Conservation (phyloP, 2,888 invertebrate genomes). For the Tinea pellionella region DNA sequence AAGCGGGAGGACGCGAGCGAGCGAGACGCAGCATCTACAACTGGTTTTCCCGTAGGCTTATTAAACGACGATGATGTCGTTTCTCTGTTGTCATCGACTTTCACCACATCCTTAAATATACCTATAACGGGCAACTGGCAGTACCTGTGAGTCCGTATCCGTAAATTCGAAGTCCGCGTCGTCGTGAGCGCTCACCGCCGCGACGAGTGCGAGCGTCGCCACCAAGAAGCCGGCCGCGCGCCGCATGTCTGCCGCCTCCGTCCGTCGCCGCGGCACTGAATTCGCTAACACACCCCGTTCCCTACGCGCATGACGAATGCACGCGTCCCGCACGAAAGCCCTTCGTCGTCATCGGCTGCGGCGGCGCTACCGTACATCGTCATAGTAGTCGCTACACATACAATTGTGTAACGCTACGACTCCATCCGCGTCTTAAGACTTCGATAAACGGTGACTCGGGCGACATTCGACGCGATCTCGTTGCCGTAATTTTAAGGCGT, state of each 20-base stretch:
- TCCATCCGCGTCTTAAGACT: too few species aligned
- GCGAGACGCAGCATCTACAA: not conserved
- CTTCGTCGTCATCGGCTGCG: too few species aligned
- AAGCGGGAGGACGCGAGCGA: not conserved
- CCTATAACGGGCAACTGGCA: too few species aligned
- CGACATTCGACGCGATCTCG: too few species aligned
- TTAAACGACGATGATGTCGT: too few species aligned
- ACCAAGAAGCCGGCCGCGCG: slow-evolving; percentile 22
- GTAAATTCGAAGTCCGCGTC: slow-evolving; percentile 61
- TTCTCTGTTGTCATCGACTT: too few species aligned
- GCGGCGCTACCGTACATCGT: too few species aligned
- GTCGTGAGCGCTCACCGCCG: slow-evolving; percentile 31
- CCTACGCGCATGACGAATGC: not conserved
- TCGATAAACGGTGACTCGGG: too few species aligned
- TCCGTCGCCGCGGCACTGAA: not conserved
- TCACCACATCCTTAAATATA: too few species aligned
- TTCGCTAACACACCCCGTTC: slow-evolving; percentile 16
- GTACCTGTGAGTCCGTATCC: slow-evolving; percentile 27
- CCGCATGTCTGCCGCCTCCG: not conserved
- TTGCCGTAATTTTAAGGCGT: too few species aligned
- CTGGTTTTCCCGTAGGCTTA: not conserved
- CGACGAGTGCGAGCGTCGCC: slow-evolving; percentile 25
- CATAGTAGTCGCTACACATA: too few species aligned
- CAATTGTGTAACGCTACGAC: too few species aligned
- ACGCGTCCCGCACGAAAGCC: not conserved